phyloP scores from a whole-genome alignment of 2,797 vertebrate species.

The Gila robusta region DNA sequence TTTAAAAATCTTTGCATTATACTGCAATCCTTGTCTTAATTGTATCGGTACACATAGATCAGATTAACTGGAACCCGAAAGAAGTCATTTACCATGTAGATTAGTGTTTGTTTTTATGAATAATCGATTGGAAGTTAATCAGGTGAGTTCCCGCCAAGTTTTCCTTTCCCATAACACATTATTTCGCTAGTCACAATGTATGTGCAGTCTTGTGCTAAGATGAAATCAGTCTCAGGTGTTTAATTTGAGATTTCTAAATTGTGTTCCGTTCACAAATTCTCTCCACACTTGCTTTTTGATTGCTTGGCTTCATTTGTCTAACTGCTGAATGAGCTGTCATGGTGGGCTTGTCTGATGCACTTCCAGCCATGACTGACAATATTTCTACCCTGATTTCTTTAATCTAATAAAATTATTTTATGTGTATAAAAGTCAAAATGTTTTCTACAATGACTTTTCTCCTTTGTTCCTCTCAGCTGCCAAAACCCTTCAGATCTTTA shows the following conservation, averaged over 20 bases:
- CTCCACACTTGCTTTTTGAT: slow-evolving; percentile 27
- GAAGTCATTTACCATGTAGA: background rate
- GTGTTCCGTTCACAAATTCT: slow-evolving; percentile 26
- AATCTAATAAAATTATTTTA: slow-evolving; percentile 59
- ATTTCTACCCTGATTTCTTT: slow-evolving; percentile 64
- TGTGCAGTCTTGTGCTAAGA: slow-evolving; percentile 8
- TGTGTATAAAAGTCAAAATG: slow-evolving; percentile 4
- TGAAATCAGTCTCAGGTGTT: slow-evolving; percentile 32
- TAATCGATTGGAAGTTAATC: slow-evolving; percentile 20
- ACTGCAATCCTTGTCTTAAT: background rate
- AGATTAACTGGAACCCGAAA: slow-evolving; percentile 16
- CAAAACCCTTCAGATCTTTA: slow-evolving; percentile 99
- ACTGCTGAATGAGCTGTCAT: slow-evolving; percentile 67
- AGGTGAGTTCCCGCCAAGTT: slow-evolving; percentile 37
- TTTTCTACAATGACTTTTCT: slow-evolving; percentile 4
- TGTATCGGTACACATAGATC: background rate
- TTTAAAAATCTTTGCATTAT: slow-evolving; percentile 1
- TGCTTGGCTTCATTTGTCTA: slow-evolving; percentile 39
- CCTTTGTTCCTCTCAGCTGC: slow-evolving; percentile 79
- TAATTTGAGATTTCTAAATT: slow-evolving; percentile 5
- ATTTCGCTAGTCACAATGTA: background rate
- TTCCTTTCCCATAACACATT: slow-evolving; percentile 20
- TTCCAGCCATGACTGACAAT: slow-evolving; percentile 68
- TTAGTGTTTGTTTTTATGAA: slow-evolving; percentile 15
- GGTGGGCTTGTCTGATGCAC: slow-evolving; percentile 70